Evolutionary conservation across 2,888 invertebrate genomes (phyloP), one percentile per base, ranked within the genome.

Genomic region (Ecdyonurus torrentis): DNA sequence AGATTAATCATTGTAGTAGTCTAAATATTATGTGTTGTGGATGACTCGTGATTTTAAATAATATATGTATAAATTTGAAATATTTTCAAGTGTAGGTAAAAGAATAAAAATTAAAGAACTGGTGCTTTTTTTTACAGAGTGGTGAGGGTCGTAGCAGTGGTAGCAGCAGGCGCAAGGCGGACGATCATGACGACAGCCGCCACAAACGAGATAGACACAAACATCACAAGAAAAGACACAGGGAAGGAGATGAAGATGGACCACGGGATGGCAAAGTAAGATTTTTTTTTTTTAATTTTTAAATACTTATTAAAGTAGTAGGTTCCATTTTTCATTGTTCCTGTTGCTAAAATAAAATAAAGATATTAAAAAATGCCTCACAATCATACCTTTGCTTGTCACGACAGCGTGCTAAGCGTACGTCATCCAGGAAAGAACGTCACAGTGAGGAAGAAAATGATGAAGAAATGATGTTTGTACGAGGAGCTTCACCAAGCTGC

Each of bases 381-480:
- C n/a, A n/a, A n/a, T n/a, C n/a, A n/a, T n/a, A 61, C 19, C 61
- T 53, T 19, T 24, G 61, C 1, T 53, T 25, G 25, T 25, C n/a
- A 25, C 23, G 58, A 22, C 25, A 20, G 23, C 62, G 58, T 23
- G 65, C 65, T 25, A 63, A 58, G n/a, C 37, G 58, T 19, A 55
- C 52, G 5, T 24, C 55, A 1, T 2, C 55, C 52, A 25, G n/a
- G 2, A 18, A 18, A 52, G 62, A 55, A 23, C 23, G 61, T 3
- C 25, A 24, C n/a, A 19, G 24, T 20, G 78, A 76, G 63, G 81
- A 82, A 65, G 77, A 82, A 71, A 86, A 89, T 72, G 89, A 90
- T 70, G 86, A 83, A 70, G 89, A 90, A 73, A 85, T 89, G 85
- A 76, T 89, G 71, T 88, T 87, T 73, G 80, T 89, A 10, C 79